Evolutionary conservation across 1,140 invertebrate species (phyloP).

Genomic region (Metaphire vulgaris): DNA sequence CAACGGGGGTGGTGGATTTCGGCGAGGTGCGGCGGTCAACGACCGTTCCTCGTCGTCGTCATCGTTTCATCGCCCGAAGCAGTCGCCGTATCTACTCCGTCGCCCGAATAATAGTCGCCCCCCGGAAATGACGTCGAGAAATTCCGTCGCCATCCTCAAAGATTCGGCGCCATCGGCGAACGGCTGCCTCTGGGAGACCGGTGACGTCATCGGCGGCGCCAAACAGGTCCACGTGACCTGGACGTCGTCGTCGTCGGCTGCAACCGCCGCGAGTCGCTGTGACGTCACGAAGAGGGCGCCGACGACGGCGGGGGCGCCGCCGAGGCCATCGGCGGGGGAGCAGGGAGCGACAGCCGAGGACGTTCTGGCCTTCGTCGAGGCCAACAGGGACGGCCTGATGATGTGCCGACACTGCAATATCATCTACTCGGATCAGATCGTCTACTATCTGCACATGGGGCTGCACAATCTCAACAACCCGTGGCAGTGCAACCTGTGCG

Average conservation of each 20-base stretch:
- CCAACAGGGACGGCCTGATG: constrained; percentile 11
- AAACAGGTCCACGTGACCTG: not conserved
- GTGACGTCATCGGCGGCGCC: not conserved
- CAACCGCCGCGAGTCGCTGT: no score
- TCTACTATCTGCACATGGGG: constrained; percentile 94
- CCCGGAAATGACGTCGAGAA: no score
- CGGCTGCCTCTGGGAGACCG: not conserved
- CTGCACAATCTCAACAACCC: constrained; percentile 93
- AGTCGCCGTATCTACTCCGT: no score
- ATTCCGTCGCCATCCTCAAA: no score
- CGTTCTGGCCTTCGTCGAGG: constrained; percentile 23
- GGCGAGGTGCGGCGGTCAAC: not conserved
- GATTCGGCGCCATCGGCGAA: no score
- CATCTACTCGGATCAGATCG: constrained; percentile 84
- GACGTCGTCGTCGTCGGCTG: no score
- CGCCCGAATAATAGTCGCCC: no score
- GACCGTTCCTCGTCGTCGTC: not conserved
- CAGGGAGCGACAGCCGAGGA: constrained; percentile 8
- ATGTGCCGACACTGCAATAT: constrained; percentile 72
- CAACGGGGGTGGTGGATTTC: no score
- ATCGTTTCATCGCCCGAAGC: no score
- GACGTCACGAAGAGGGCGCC: no score
- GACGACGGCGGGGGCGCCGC: not conserved
- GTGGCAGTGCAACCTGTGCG: constrained; percentile 96
- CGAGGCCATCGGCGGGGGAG: not conserved